Evolutionary conservation across 2,113 vertebrate genomes (phyloP).

Genomic region (Peromyscus polionotus): DNA sequence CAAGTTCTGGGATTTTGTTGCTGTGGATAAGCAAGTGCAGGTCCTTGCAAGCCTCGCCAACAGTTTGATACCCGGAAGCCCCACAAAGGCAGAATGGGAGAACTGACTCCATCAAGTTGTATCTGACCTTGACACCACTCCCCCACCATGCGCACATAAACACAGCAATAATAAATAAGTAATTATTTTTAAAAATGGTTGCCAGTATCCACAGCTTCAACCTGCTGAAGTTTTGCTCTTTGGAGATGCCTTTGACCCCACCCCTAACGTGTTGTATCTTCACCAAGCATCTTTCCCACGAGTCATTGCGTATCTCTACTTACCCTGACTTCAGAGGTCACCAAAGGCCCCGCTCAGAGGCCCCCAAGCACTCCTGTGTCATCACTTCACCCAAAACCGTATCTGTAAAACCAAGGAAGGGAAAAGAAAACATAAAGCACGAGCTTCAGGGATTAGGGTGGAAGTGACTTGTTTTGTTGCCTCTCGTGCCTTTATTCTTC

Average conservation of each 20-base stretch:
- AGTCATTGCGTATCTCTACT: constrained; percentile 2
- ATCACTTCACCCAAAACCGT: neutral
- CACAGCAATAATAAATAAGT: too few relatives aligned
- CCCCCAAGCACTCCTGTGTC: neutral
- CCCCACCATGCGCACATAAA: neutral
- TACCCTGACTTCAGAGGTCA: constrained; percentile 21
- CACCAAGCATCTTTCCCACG: neutral
- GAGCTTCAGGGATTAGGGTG: constrained; percentile 36
- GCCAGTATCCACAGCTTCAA: neutral
- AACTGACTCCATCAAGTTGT: neutral
- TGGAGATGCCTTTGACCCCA: neutral
- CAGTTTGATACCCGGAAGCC: neutral
- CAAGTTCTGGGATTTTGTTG: neutral
- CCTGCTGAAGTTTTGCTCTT: neutral
- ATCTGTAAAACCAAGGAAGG: neutral
- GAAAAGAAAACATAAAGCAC: constrained; percentile 14
- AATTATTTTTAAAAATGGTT: neutral
- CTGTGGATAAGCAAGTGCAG: too few relatives aligned
- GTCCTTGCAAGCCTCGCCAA: neutral
- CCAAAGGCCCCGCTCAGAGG: neutral
- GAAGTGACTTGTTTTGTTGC: constrained; percentile 58
- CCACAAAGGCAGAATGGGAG: neutral
- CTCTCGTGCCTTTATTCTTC: constrained; percentile 73
- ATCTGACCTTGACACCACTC: too few relatives aligned
- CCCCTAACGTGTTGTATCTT: neutral